phyloP scores from a whole-genome alignment of 2,888 invertebrate genomes.

The Ischnura elegans region DNA sequence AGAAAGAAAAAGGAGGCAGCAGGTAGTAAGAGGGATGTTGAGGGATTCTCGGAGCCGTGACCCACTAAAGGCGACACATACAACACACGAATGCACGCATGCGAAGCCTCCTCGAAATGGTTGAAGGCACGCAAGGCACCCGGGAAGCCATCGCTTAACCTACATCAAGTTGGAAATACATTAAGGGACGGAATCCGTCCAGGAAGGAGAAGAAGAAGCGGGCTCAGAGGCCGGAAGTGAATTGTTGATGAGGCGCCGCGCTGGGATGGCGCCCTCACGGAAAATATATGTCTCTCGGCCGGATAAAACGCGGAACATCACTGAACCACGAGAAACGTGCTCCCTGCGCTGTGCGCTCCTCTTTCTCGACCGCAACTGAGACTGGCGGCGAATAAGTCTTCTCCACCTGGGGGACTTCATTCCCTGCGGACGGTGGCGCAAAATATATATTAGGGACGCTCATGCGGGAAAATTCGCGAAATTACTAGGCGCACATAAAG shows the following conservation, averaged over 20 bases:
- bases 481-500: neutral
- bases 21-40: neutral
- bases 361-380: neutral
- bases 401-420: neutral
- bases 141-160: slow-evolving; percentile 57
- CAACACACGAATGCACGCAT: neutral
- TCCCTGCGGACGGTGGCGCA: neutral
- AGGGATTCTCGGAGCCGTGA: neutral
- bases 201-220: neutral
- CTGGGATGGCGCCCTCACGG: neutral
- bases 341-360: neutral
- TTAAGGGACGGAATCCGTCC: slow-evolving; percentile 46
- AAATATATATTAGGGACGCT: neutral
- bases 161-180: slow-evolving; percentile 62
- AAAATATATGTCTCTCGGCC: neutral
- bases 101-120: slow-evolving; percentile 33
- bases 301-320: neutral
- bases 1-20: too few species aligned
- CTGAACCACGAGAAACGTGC: neutral
- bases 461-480: neutral
- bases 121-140: slow-evolving; percentile 50
- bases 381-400: neutral
- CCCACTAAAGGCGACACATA: slow-evolving; percentile 13
- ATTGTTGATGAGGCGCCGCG: slow-evolving; percentile 17
- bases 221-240: neutral